Base-by-base conservation (phyloP, 1,140 invertebrate genomes). In the Drosophila sucinea region DNA sequence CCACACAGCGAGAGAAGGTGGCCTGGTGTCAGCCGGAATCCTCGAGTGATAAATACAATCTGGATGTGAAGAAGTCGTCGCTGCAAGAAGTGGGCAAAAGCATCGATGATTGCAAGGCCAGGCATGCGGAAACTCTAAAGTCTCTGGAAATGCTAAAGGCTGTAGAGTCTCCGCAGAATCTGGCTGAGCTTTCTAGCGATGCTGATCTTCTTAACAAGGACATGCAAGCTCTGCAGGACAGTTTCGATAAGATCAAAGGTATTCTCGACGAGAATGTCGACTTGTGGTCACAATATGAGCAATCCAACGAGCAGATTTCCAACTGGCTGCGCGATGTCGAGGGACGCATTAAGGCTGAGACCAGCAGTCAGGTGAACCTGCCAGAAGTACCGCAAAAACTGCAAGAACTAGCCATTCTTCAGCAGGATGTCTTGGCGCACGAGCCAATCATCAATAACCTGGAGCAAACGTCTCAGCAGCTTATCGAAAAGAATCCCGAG, bases 11-110 rank as follows among this genome's bases (percentile, higher is more conserved):
- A 73, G 98, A 99, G 87, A 99, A 99, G 92, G 95, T 98, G 0
- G 93, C 94, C n/a, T 99, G 98, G 97, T 98, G 97, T 92, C 94
- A 96, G 72, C 96, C 96, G 0, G 97, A 98, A 91, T 94, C 95
- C 4, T 95, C 95, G 32, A 97, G 96, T 83, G 97, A 99, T 90
- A 95, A 95, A 89, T 98, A 98, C 87, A 98, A 97, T 91, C 93
- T 98, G n/a, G 97, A 98, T 93, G 96, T 97, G 0, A 99, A 99
- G 93, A 94, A 96, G 84, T 94, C 95, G 2, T 96, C 97, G 5
- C 84, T 98, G n/a, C 91, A 93, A 67, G 97, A 97, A 73, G 95
- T 98, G 1, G 94, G 96, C 91, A 93, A 93, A 62, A 95, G 95
- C 38, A 94, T 98, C 54, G 91, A 92, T 11, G 95, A 96, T 73